Evolutionary conservation across 1,140 invertebrate species (phyloP).

Genomic region (Drosophila parvula): DNA sequence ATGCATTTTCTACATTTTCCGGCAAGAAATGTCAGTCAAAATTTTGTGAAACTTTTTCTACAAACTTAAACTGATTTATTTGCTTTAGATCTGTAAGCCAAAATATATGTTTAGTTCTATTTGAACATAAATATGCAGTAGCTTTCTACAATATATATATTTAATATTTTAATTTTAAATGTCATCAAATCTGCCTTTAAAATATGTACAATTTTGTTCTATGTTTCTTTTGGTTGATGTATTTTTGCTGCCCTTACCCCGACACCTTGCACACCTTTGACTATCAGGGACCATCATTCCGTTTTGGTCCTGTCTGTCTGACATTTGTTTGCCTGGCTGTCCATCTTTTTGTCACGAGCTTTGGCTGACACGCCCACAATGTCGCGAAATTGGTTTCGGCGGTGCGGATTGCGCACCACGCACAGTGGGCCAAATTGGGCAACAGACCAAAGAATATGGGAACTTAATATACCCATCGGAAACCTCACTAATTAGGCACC

Average conservation of each 20-base stretch:
- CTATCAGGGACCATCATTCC: slow-evolving; percentile 18
- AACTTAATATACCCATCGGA: no score
- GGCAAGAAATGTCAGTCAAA: no score
- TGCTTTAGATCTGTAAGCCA: no score
- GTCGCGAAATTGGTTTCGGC: slow-evolving; percentile 66
- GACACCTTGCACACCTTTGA: background rate
- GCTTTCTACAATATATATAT: background rate
- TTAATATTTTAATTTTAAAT: background rate
- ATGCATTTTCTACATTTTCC: no score
- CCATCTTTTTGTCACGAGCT: slow-evolving; percentile 77
- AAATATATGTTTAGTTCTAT: no score
- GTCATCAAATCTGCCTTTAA: background rate
- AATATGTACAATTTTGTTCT: background rate
- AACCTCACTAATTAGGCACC: no score
- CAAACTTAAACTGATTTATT: no score
- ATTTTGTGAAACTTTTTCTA: no score
- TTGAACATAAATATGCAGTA: no score
- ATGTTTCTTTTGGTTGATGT: background rate
- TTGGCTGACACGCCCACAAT: slow-evolving; percentile 66
- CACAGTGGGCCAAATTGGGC: slow-evolving; percentile 28
- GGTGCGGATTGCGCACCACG: slow-evolving; percentile 26
- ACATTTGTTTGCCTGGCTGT: slow-evolving; percentile 73
- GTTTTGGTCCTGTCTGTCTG: slow-evolving; percentile 54
- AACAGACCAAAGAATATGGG: no score
- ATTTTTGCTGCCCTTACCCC: background rate